Percentiles rank a stretch among this genome's conserved stretches.
Conservation (phyloP, 2,797 vertebrate species). For the Myoxocephalus aenaeus region DNA sequence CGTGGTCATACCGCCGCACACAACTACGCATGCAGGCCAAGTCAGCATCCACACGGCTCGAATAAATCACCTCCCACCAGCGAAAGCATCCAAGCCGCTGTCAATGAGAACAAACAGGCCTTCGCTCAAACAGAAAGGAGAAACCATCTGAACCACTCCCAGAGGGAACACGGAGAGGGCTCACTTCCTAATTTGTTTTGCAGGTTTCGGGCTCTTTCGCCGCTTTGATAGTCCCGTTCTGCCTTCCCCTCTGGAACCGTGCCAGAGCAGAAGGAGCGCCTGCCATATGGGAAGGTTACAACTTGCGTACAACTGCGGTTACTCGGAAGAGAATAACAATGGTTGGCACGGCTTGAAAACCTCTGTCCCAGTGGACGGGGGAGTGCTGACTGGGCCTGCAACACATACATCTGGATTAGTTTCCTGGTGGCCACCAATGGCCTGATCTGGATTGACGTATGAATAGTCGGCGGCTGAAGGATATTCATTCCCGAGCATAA, state of each 20-base stretch:
- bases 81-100: conserved; percentile 64
- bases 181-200: conserved; percentile 81
- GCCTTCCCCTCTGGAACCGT: conserved; percentile 73
- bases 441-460: conserved; percentile 77
- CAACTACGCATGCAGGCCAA: conserved; percentile 28
- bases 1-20: conserved; percentile 43
- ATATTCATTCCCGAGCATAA: conserved; percentile 72
- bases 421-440: conserved; percentile 80
- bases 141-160: conserved; percentile 74
- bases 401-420: conserved; percentile 82
- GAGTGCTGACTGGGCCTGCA: conserved; percentile 74
- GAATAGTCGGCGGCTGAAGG: conserved; percentile 77
- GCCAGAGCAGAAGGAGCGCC: conserved; percentile 74
- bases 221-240: conserved; percentile 67
- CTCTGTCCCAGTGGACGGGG: conserved; percentile 68
- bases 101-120: conserved; percentile 72
- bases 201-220: conserved; percentile 66
- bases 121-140: conserved; percentile 52
- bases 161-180: conserved; percentile 66
- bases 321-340: conserved; percentile 86
- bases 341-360: conserved; percentile 85
- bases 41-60: conserved; percentile 59
- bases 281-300: conserved; percentile 82
- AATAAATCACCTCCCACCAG: conserved; percentile 78
- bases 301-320: conserved; percentile 79